Conservation (phyloP, 2,888 invertebrate species). For the Tridacna gigas region DNA sequence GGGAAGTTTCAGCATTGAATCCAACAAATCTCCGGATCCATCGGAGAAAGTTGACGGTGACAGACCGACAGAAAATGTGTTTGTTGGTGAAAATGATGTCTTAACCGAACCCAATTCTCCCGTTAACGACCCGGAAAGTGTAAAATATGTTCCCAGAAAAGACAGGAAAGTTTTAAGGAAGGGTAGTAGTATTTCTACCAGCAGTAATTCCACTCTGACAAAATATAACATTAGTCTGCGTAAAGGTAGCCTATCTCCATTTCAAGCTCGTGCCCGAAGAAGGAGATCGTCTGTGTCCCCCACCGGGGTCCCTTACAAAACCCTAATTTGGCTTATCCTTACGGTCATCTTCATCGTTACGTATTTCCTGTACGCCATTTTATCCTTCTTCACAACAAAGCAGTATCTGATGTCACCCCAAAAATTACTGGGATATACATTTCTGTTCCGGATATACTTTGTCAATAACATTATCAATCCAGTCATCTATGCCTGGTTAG, state of each 20-base stretch:
- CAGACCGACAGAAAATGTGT: constrained; percentile 5
- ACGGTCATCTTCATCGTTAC: constrained; percentile 49
- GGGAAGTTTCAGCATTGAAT: constrained; percentile 32
- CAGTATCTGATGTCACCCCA: constrained; percentile 28
- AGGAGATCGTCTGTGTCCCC: constrained; percentile 9
- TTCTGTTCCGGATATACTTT: constrained; percentile 49
- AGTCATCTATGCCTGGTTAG: constrained; percentile 40
- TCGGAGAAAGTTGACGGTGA: constrained; percentile 39
- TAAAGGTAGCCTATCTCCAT: not conserved
- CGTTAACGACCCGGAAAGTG: not conserved
- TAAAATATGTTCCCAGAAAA: not conserved
- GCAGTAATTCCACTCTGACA: not conserved
- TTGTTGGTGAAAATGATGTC: not conserved
- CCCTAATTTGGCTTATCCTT: constrained; percentile 55
- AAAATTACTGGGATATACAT: constrained; percentile 24
- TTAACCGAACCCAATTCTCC: not conserved
- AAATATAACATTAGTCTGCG: constrained; percentile 11
- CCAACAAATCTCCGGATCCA: constrained; percentile 11
- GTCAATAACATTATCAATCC: constrained; percentile 52
- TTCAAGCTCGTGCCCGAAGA: constrained; percentile 6
- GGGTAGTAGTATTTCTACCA: constrained; percentile 9
- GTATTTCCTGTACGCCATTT: constrained; percentile 39
- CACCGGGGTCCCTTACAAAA: constrained; percentile 44
- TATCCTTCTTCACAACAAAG: constrained; percentile 38
- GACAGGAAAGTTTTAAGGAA: not conserved